Conservation (phyloP, 1,140 invertebrate genomes). For the Brachionus paranguensis region DNA sequence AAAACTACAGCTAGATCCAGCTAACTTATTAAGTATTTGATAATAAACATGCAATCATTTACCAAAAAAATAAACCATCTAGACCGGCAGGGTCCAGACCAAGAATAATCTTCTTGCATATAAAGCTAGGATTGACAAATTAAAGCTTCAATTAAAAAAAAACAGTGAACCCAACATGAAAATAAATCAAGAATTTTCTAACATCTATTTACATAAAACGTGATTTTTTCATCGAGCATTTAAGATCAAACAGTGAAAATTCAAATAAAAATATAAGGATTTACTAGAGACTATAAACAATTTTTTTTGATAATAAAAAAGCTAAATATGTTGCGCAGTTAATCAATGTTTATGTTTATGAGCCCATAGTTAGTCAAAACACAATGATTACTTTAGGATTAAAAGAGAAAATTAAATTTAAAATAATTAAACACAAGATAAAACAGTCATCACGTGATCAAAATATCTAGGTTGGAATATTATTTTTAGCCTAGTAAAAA, state of each 20-base stretch:
- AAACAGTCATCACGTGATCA: neutral
- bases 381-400: neutral
- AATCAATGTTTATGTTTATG: neutral
- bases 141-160: neutral
- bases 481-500: neutral
- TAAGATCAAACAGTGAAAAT: neutral
- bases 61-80: neutral
- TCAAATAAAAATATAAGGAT: neutral
- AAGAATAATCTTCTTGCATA: neutral
- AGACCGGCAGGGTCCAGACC: neutral
- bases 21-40: neutral
- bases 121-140: neutral
- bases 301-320: neutral
- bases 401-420: neutral
- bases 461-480: neutral
- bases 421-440: neutral
- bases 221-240: neutral
- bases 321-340: neutral
- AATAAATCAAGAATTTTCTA: neutral
- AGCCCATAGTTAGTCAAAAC: neutral
- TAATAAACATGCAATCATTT: neutral
- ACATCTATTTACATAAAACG: neutral
- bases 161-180: neutral
- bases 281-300: neutral
- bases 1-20: conserved; percentile 23